These are phyloP conservation scores for Cosmorhoe ocellata DNA, from an alignment of 2,888 invertebrate genomes.

Conservation along the genomic window DNA sequence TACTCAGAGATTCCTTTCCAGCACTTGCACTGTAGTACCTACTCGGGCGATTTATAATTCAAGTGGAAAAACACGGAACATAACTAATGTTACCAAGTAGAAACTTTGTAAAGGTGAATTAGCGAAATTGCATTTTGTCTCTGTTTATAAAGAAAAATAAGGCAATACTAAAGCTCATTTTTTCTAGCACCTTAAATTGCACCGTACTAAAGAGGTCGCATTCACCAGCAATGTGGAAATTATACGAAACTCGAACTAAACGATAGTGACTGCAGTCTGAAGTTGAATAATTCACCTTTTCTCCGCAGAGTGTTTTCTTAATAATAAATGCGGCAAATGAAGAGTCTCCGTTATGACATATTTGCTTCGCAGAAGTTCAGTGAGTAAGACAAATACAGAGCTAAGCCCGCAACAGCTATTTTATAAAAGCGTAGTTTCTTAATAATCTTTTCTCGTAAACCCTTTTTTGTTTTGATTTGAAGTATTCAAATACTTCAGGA, in stretches of 20 bases:
- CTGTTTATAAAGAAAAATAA: not conserved
- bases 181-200: slow-evolving; percentile 21
- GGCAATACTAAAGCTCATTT: slow-evolving; percentile 9
- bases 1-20: too few relatives aligned
- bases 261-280: slow-evolving; percentile 44
- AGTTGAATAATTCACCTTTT: slow-evolving; percentile 52
- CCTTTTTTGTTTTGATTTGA: too few relatives aligned
- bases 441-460: too few relatives aligned
- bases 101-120: too few relatives aligned
- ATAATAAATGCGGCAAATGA: slow-evolving; percentile 40
- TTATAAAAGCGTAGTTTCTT: too few relatives aligned
- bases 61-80: too few relatives aligned
- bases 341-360: slow-evolving; percentile 30
- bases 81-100: too few relatives aligned
- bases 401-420: too few relatives aligned
- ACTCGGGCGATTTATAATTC: too few relatives aligned
- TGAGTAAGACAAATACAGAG: too few relatives aligned
- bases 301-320: slow-evolving; percentile 45
- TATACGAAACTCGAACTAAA: slow-evolving; percentile 44
- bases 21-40: too few relatives aligned
- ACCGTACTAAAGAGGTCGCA: slow-evolving; percentile 25
- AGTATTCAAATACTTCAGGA: too few relatives aligned
- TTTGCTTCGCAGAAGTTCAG: slow-evolving; percentile 4
- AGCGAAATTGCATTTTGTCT: not conserved
- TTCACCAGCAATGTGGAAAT: slow-evolving; percentile 29